Evolutionary conservation across 2,797 vertebrate genomes (phyloP).

Genomic region (Sarcoramphus papa): DNA sequence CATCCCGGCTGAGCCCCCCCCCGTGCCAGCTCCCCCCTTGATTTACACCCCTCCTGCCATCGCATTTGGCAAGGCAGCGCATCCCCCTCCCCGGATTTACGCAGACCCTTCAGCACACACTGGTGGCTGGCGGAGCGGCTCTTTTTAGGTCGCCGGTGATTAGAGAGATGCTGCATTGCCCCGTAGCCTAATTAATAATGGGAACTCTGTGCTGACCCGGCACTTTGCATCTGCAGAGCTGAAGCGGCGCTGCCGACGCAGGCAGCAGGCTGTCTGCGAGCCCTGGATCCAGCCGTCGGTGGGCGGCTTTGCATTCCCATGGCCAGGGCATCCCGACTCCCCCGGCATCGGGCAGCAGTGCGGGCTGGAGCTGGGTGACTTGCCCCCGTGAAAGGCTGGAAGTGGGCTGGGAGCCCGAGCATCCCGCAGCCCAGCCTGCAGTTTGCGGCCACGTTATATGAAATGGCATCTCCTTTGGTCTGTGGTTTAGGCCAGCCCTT

Average conservation of each 20-base stretch:
- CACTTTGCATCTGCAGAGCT: not conserved
- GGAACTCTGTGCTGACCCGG: not conserved
- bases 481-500: not conserved
- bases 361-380: not conserved
- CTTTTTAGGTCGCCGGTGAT: not conserved
- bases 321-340: too few species aligned
- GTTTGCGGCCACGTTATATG: too few species aligned
- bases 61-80: not conserved
- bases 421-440: not conserved
- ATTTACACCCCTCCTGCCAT: not conserved
- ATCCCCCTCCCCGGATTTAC: not conserved
- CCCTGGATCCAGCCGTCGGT: fast-evolving
- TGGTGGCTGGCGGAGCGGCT: not conserved
- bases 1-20: too few species aligned
- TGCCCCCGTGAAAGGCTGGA: not conserved
- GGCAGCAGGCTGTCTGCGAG: not conserved
- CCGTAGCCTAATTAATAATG: not conserved
- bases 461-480: not conserved
- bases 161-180: not conserved
- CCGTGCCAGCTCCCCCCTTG: fast-evolving
- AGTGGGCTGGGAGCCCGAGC: not conserved
- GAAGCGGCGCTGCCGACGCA: not conserved
- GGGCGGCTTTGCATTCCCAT: not conserved
- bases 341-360: not conserved
- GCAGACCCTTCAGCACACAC: not conserved